A percentile compares a stretch with the other conserved stretches of the same genome.
phyloP scores from a whole-genome alignment of 2,888 invertebrate species.

The Gastrophysa polygoni region DNA sequence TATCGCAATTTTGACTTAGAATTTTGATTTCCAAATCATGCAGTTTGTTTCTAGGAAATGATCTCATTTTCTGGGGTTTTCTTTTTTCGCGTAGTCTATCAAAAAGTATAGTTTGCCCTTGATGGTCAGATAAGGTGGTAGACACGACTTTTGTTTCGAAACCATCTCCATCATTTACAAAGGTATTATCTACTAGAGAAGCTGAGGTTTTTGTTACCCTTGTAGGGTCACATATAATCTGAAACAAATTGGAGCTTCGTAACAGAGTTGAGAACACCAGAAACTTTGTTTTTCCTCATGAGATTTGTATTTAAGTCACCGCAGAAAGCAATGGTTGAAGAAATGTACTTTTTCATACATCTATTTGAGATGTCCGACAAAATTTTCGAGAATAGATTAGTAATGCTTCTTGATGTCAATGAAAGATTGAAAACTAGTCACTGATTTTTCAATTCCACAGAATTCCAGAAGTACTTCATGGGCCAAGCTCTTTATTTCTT shows the following conservation, averaged over 20 bases:
- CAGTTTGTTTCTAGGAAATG: not conserved
- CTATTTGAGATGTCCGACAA: not conserved
- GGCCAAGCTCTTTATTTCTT: too few species aligned
- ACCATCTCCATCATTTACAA: not conserved
- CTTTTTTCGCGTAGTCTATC: too few species aligned
- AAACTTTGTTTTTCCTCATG: not conserved
- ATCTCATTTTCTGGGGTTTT: too few species aligned
- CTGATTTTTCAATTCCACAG: too few species aligned
- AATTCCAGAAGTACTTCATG: too few species aligned
- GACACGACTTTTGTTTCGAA: not conserved
- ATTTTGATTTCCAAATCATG: not conserved
- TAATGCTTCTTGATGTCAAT: too few species aligned
- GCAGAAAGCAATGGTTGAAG: not conserved
- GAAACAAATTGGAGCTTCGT: not conserved
- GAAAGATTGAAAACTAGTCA: too few species aligned
- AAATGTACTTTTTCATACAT: not conserved
- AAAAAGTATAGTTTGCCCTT: not conserved
- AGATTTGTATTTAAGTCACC: slow-evolving; percentile 1
- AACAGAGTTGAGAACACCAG: not conserved
- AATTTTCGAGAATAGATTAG: not conserved
- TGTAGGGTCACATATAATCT: not conserved
- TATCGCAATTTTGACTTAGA: not conserved
- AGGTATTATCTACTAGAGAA: not conserved
- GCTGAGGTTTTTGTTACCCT: too few species aligned
- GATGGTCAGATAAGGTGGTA: not conserved